Conservation (phyloP, 2,888 invertebrate genomes). For the Sycophila texana region DNA sequence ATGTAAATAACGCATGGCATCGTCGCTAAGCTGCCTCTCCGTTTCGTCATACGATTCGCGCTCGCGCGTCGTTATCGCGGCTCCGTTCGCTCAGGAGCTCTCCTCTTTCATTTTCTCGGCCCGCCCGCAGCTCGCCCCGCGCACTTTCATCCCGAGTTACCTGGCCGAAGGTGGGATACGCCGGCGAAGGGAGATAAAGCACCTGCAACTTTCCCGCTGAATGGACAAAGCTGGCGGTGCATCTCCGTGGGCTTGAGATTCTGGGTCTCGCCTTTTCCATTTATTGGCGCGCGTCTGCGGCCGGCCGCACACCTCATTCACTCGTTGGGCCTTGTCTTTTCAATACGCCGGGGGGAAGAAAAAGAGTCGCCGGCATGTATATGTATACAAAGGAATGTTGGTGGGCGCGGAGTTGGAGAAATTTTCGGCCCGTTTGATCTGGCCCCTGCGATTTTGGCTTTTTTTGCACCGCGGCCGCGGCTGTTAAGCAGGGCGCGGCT, state of each 20-base stretch:
- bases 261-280: slow-evolving; percentile 27
- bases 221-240: slow-evolving; percentile 62
- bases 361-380: too few species aligned
- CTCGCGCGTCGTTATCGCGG: slow-evolving; percentile 28
- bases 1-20: slow-evolving; percentile 65
- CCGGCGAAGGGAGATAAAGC: slow-evolving; percentile 63
- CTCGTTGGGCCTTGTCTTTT: neutral
- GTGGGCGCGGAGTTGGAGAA: too few species aligned
- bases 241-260: slow-evolving; percentile 24
- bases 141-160: slow-evolving; percentile 32
- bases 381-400: too few species aligned
- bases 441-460: neutral
- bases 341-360: neutral
- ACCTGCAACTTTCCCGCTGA: slow-evolving; percentile 62
- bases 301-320: neutral
- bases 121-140: slow-evolving; percentile 31
- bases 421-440: slow-evolving; percentile 29
- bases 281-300: slow-evolving; percentile 42
- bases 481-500: slow-evolving; percentile 25
- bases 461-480: slow-evolving; percentile 16
- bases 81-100: slow-evolving; percentile 43
- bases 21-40: slow-evolving; percentile 54
- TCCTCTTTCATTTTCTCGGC: slow-evolving; percentile 57
- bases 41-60: slow-evolving; percentile 55
- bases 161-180: neutral